Percentiles rank a stretch among this genome's conserved stretches.
Conservation (phyloP, 2,113 vertebrate species). For the Dendropsophus ebraccatus region DNA sequence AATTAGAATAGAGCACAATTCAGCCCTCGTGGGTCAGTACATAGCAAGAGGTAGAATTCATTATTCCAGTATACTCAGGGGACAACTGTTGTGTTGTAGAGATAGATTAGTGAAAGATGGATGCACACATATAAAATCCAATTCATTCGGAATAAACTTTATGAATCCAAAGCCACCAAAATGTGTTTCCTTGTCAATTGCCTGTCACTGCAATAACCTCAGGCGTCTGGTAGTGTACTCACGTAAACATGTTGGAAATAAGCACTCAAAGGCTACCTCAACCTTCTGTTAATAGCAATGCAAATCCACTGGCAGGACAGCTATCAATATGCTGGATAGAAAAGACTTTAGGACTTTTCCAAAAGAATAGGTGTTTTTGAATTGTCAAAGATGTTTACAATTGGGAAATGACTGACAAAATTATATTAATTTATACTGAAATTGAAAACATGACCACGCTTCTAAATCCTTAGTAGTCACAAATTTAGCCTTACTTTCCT, state of each 20-base stretch:
- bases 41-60: slow-evolving; percentile 75
- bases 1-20: slow-evolving; percentile 74
- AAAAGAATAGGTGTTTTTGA: too few species aligned
- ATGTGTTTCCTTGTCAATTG: slow-evolving; percentile 51
- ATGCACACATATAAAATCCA: slow-evolving; percentile 64
- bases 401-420: too few species aligned
- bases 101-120: slow-evolving; percentile 70
- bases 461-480: too few species aligned
- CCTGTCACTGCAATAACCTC: slow-evolving; percentile 48
- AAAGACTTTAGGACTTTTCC: too few species aligned
- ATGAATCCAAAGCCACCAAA: slow-evolving; percentile 57
- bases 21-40: slow-evolving; percentile 68
- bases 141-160: slow-evolving; percentile 64
- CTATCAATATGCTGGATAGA: neutral
- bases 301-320: neutral
- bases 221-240: neutral
- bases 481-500: too few species aligned
- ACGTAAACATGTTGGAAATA: slow-evolving; percentile 7
- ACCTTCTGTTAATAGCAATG: neutral
- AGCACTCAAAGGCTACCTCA: neutral
- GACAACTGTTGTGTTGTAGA: slow-evolving; percentile 66
- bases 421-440: too few species aligned
- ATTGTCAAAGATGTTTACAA: too few species aligned
- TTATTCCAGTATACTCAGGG: slow-evolving; percentile 69
- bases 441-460: too few species aligned